Conservation (phyloP, 2,113 vertebrate species). For the Ptilorrhoa leucosticta region DNA sequence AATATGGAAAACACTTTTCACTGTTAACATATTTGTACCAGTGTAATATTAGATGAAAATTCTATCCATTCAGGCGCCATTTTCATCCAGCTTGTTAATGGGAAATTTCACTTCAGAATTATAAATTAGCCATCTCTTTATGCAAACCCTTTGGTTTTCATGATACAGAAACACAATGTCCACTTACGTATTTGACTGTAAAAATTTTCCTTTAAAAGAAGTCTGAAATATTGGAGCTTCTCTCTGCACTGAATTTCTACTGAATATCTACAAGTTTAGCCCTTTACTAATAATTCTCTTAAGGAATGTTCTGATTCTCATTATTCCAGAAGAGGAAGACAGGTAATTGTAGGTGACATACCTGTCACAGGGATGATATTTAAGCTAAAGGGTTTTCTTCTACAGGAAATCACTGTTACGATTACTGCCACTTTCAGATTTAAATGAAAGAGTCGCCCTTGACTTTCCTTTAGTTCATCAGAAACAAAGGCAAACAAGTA, state of each 20-base stretch:
- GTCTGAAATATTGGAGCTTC: neutral
- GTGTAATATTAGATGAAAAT: neutral
- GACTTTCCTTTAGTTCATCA: neutral
- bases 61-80: neutral
- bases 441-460: neutral
- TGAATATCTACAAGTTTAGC: neutral
- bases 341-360: neutral
- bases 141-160: neutral
- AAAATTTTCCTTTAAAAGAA: neutral
- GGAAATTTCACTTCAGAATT: neutral
- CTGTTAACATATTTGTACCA: neutral
- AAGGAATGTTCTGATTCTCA: neutral
- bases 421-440: neutral
- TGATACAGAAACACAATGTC: neutral
- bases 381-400: neutral
- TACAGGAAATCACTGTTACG: neutral
- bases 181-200: neutral
- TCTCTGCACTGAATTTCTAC: neutral
- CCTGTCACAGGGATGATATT: neutral
- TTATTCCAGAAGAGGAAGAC: neutral
- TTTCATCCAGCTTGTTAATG: neutral
- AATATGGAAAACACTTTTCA: neutral
- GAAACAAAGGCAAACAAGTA: neutral
- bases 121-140: neutral
- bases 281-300: neutral